These are phyloP conservation scores for Mercenaria mercenaria DNA, from an alignment of 1,140 invertebrate species.

Conservation along the genomic window DNA sequence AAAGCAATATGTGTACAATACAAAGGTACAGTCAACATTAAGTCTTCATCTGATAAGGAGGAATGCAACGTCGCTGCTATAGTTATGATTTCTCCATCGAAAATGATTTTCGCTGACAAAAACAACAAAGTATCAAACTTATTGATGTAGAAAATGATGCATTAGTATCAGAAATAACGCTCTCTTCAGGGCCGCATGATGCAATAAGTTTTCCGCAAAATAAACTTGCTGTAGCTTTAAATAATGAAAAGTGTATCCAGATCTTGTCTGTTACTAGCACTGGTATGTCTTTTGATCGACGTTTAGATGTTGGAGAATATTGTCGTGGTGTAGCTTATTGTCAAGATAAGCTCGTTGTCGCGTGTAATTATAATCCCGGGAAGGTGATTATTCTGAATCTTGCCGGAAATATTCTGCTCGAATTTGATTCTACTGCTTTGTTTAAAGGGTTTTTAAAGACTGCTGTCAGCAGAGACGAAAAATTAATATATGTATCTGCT, in stretches of 20 bases:
- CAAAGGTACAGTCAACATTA: background rate
- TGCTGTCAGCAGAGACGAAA: background rate
- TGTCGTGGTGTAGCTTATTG: background rate
- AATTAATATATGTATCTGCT: background rate
- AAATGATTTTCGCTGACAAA: background rate
- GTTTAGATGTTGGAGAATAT: background rate
- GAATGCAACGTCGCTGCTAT: background rate
- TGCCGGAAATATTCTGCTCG: background rate
- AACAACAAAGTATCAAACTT: background rate
- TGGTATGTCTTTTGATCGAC: background rate
- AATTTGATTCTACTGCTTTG: background rate
- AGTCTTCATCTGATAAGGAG: background rate
- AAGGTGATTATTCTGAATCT: background rate
- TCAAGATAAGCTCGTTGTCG: background rate
- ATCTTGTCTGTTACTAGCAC: background rate
- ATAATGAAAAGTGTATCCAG: background rate
- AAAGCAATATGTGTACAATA: background rate
- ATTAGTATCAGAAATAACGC: background rate
- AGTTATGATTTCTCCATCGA: background rate
- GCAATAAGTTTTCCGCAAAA: background rate
- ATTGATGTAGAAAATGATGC: background rate
- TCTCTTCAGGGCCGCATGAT: background rate
- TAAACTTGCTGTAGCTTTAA: background rate
- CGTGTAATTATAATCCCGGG: background rate
- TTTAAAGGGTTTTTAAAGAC: background rate